These are phyloP conservation scores for Lycodopsis pacificus DNA, from an alignment of 2,797 vertebrate species.

Conservation along the genomic window DNA sequence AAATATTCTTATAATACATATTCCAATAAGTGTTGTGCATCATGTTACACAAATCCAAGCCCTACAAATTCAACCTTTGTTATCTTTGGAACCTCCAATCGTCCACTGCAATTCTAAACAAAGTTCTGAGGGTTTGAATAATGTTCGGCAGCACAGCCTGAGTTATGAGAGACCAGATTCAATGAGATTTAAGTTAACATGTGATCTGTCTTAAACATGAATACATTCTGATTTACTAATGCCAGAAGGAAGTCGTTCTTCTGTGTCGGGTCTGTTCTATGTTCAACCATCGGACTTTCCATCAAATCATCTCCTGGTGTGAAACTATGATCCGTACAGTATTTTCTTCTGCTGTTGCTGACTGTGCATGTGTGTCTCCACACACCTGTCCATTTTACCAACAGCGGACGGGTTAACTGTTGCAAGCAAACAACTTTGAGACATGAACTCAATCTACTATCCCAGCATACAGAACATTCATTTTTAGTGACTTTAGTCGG, in stretches of 20 bases:
- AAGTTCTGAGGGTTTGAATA: background rate
- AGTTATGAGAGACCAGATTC: background rate
- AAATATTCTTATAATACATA: background rate
- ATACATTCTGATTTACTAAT: background rate
- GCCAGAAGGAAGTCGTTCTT: background rate
- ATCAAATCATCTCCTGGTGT: slow-evolving; percentile 17
- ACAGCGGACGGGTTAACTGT: background rate
- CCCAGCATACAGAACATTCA: background rate
- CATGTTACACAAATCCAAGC: background rate
- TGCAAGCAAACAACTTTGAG: background rate
- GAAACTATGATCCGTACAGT: slow-evolving; percentile 16
- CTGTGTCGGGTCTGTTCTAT: too few relatives aligned
- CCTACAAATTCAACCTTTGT: background rate
- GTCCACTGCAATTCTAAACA: background rate
- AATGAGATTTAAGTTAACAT: background rate
- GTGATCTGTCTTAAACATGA: background rate
- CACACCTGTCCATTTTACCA: slow-evolving; percentile 5
- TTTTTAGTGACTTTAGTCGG: background rate
- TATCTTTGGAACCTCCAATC: background rate
- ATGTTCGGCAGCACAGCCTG: background rate
- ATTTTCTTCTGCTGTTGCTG: background rate
- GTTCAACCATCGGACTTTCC: background rate
- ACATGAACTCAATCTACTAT: background rate
- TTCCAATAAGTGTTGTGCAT: background rate
- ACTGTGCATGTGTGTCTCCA: background rate